Evolutionary conservation across 1,140 invertebrate genomes (phyloP).

Genomic region (Zaprionus tsacasi): DNA sequence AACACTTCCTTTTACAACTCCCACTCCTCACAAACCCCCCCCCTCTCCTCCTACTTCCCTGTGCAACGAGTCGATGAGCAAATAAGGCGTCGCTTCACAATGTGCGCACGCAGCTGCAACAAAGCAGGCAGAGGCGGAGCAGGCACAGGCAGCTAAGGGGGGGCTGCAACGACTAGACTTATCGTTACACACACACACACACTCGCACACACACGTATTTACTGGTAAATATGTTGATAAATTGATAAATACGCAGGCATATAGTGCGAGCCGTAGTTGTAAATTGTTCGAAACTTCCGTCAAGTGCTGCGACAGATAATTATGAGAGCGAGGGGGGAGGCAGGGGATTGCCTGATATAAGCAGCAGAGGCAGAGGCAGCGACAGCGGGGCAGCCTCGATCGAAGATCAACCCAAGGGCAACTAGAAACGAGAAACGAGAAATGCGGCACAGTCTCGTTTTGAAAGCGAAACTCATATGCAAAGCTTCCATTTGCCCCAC

Average conservation of each 20-base stretch:
- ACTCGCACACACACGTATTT: conserved; percentile 4
- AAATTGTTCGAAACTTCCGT: conserved; percentile 62
- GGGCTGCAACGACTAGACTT: not conserved
- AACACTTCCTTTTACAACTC: conserved; percentile 38
- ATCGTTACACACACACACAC: conserved; percentile 7
- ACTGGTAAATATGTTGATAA: conserved; percentile 52
- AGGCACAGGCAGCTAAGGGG: too few relatives aligned
- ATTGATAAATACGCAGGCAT: conserved; percentile 39
- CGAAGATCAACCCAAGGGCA: conserved; percentile 42
- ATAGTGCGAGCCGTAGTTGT: conserved; percentile 12
- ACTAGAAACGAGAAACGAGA: conserved; percentile 16
- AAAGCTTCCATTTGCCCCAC: conserved; percentile 53
- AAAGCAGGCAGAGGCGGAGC: conserved; percentile 5
- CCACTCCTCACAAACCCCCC: not conserved
- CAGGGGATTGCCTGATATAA: conserved; percentile 24
- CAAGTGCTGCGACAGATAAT: conserved; percentile 58
- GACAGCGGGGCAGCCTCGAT: not conserved
- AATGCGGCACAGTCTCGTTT: conserved; percentile 17
- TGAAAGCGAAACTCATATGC: conserved; percentile 41
- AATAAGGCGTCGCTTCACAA: conserved; percentile 59
- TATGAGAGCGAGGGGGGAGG: conserved; percentile 3
- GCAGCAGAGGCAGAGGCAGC: not conserved
- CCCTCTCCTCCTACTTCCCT: not conserved
- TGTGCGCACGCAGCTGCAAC: conserved; percentile 46
- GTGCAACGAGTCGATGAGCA: conserved; percentile 28